Evolutionary conservation across 30 jellyfish, hydroid and myxozoan species (phyloP).

Genomic region (Hydractinia symbiolongicarpus): DNA sequence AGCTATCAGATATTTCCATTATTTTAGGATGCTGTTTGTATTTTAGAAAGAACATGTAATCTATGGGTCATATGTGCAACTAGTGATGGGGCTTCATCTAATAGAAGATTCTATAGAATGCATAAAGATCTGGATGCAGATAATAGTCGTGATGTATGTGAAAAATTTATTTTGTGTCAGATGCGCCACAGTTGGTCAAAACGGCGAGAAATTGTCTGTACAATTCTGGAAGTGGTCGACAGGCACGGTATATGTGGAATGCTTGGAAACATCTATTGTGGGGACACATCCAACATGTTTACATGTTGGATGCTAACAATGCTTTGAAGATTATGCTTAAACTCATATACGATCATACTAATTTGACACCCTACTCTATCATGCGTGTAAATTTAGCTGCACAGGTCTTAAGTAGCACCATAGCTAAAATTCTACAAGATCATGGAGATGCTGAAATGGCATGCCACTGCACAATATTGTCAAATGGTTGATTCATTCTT

Average conservation of each 20-base stretch:
- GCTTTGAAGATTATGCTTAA: constrained; percentile 38
- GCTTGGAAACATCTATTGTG: constrained; percentile 39
- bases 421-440: too few species aligned
- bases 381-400: constrained; percentile 49
- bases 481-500: too few species aligned
- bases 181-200: too few species aligned
- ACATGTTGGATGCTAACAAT: constrained; percentile 27
- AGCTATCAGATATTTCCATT: constrained; percentile 41
- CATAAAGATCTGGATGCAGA: constrained; percentile 13
- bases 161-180: too few species aligned
- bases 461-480: too few species aligned
- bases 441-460: too few species aligned
- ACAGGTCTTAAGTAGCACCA: constrained; percentile 44
- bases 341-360: constrained; percentile 48
- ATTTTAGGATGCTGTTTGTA: constrained; percentile 46
- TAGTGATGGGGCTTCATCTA: constrained; percentile 65
- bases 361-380: constrained; percentile 28
- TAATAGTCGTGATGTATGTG: too few species aligned
- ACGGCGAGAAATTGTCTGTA: too few species aligned
- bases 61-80: constrained; percentile 46
- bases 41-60: constrained; percentile 28
- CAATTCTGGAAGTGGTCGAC: too few species aligned
- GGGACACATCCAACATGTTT: constrained; percentile 33
- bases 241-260: constrained; percentile 56
- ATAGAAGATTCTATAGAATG: constrained; percentile 37